Percentiles rank a stretch among this genome's conserved stretches.
These are phyloP conservation scores for Trichacis sp. DNA, from an alignment of 2,888 invertebrate species.

Conservation along the genomic window DNA sequence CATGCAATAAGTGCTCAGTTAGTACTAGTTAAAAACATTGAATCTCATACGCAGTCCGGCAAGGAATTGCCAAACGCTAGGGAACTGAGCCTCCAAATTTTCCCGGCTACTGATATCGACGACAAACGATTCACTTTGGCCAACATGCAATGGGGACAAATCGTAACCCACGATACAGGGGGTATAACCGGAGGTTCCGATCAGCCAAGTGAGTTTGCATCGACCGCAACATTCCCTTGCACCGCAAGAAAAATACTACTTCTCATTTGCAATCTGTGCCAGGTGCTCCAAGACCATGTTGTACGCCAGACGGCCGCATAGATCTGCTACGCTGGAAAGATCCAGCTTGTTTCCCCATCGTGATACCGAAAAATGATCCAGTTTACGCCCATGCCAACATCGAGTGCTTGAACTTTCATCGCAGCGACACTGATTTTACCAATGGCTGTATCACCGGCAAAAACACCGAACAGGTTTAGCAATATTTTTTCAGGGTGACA, in stretches of 20 bases:
- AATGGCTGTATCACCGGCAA: conserved; percentile 70
- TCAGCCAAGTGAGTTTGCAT: conserved; percentile 78
- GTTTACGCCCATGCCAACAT: conserved; percentile 72
- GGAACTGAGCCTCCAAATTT: conserved; percentile 77
- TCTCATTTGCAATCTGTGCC: no score
- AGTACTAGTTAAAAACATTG: no score
- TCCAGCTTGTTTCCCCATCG: conserved; percentile 60
- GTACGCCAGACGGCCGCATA: conserved; percentile 73
- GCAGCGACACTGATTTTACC: conserved; percentile 77
- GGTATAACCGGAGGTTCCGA: conserved; percentile 77
- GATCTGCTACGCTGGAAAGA: conserved; percentile 64
- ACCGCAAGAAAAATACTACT: no score
- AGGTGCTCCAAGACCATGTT: conserved; percentile 67
- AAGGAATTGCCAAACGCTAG: conserved; percentile 78
- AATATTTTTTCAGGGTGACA: no score
- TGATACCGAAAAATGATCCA: conserved; percentile 66
- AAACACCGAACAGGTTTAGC: conserved; percentile 82
- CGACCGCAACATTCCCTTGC: background rate
- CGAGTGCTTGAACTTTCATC: conserved; percentile 80
- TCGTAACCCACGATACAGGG: conserved; percentile 85
- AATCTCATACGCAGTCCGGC: no score
- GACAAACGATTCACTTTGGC: conserved; percentile 82
- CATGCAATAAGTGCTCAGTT: no score
- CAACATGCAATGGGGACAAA: conserved; percentile 85
- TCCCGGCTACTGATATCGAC: conserved; percentile 78